A percentile compares a stretch with the other conserved stretches of the same genome.
Evolutionary conservation across 2,113 vertebrate genomes (phyloP).

Genomic region (Pygoscelis adeliae): DNA sequence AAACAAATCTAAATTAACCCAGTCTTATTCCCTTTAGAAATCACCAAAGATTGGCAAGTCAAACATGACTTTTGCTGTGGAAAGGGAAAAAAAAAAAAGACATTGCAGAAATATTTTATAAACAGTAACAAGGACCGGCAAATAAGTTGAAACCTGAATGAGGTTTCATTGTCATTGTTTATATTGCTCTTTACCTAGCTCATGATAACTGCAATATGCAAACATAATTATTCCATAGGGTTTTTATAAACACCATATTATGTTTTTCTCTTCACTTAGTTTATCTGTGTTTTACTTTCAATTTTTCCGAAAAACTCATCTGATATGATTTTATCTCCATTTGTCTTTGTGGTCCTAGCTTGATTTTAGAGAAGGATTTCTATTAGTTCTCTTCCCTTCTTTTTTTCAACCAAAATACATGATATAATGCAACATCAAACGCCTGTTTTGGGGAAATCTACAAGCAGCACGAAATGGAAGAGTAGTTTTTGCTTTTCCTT

Average conservation of each 20-base stretch:
- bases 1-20: not conserved
- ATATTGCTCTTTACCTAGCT: not conserved
- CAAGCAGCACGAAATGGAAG: not conserved
- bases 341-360: not conserved
- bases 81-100: not conserved
- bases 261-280: fast-evolving
- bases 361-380: not conserved
- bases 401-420: not conserved
- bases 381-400: not conserved
- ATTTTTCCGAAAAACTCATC: not conserved
- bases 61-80: not conserved
- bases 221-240: not conserved
- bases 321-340: not conserved
- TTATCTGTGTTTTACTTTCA: not conserved
- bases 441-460: fast-evolving
- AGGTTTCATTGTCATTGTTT: not conserved
- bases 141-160: not conserved
- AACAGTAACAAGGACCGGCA: not conserved
- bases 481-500: not conserved
- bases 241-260: not conserved
- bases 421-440: not conserved
- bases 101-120: not conserved
- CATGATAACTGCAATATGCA: not conserved
- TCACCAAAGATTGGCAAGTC: not conserved
- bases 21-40: not conserved